A percentile compares a stretch with the other conserved stretches of the same genome.
These are phyloP conservation scores for Actenoides lindsayi DNA, from an alignment of 2,113 vertebrate species.

Conservation along the genomic window DNA sequence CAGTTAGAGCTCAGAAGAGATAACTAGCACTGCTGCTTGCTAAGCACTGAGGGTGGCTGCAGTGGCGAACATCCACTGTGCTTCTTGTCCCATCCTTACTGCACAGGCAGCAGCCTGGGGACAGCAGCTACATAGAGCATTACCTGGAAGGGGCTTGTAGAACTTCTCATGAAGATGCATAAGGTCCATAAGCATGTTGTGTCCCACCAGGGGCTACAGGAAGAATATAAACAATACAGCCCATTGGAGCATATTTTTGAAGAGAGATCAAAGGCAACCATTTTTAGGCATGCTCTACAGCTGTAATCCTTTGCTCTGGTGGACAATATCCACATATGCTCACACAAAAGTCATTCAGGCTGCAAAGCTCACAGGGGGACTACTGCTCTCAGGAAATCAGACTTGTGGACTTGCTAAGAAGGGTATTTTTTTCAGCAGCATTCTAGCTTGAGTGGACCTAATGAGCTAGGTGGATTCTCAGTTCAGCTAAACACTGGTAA, in stretches of 20 bases:
- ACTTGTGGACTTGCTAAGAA: neutral
- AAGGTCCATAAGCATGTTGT: constrained; percentile 81
- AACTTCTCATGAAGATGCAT: constrained; percentile 80
- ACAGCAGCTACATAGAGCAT: neutral
- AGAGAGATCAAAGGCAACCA: neutral
- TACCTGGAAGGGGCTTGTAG: constrained; percentile 81
- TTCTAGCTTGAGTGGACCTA: neutral
- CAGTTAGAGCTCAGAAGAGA: neutral
- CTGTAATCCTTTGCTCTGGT: neutral
- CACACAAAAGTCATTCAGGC: neutral
- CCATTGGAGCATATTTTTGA: neutral
- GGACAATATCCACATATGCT: neutral
- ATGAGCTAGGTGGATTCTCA: neutral
- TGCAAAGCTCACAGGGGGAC: neutral
- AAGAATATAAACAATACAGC: neutral
- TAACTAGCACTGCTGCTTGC: neutral
- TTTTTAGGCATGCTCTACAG: neutral
- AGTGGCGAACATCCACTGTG: neutral
- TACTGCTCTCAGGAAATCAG: neutral
- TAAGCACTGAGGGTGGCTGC: neutral
- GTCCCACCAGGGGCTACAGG: constrained; percentile 75
- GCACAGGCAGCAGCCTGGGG: neutral
- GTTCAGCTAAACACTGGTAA: neutral
- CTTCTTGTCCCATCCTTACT: neutral
- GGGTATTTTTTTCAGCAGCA: neutral